Base-by-base conservation (phyloP, 2,113 vertebrate genomes). In the Rafetus swinhoei region DNA sequence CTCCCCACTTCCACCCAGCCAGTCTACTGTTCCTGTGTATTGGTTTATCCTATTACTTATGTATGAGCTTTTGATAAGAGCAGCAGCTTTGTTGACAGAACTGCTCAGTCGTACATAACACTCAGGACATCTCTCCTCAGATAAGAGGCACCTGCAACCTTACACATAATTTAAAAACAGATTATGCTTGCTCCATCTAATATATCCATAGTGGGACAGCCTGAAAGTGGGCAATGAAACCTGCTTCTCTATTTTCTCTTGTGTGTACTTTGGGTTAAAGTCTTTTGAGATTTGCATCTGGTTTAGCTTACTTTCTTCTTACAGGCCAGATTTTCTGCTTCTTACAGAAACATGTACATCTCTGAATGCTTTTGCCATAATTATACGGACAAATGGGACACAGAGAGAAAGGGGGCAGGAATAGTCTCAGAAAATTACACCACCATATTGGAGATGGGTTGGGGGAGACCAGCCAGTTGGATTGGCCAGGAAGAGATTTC, bases 101-200 rank as follows among this genome's bases (percentile, higher is more conserved):
- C 74, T 14, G 7, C 50, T 85, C 82, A 77, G 56, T n/a, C 25
- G 80, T 25, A 21, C 18, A 19, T 19, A 0, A 1, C 65, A 8
- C 50, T 56, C 79, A 19, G 0, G 2, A 7, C 0, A 35, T 56
- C 35, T 52, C 12, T 22, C 56, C 27, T 65, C 62, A 32, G 29
- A 56, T 52, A 16, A 50, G 59, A 22, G 85, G 55, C 54, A 65
- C 27, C 50, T 62, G 50, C 15, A 53, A 29, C 7, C 29, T 13
- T 35, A 50, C 74, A 24, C 39, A 50, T 25, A 50, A 76, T 45
- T 76, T 56, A 74, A 57, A 62, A 16, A 52, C 65, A 69, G 27
- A 35, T 35, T 18, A 65, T 13, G 22, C 35, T 11, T 19, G 14
- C 22, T 56, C 50, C 55, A 2, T 55, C 5, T 45, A 4, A n/a